Percentiles rank a stretch among this genome's conserved stretches.
These are phyloP conservation scores for Ptychadena robeensis DNA, from an alignment of 2,797 vertebrate genomes.

Conservation along the genomic window DNA sequence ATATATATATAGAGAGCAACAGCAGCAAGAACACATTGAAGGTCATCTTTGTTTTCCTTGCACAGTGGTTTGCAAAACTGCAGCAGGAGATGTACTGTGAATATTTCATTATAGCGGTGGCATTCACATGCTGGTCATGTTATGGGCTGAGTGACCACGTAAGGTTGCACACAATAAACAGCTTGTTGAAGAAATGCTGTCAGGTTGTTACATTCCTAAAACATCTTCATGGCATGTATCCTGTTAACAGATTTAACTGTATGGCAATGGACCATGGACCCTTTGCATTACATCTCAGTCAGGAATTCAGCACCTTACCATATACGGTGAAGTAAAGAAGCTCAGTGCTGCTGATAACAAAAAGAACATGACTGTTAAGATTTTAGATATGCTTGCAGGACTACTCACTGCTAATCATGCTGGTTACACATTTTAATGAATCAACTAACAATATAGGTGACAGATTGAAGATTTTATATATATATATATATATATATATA, in stretches of 20 bases:
- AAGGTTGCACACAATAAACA: slow-evolving; percentile 34
- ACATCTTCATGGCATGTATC: slow-evolving; percentile 45
- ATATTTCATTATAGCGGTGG: slow-evolving; percentile 13
- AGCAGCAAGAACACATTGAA: not conserved
- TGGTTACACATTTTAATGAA: slow-evolving; percentile 4
- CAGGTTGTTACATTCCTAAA: slow-evolving; percentile 50
- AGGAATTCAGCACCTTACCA: slow-evolving; percentile 44
- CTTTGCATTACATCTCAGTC: slow-evolving; percentile 37
- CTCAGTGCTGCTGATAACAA: slow-evolving; percentile 39
- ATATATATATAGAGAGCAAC: too few relatives aligned
- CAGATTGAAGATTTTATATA: not conserved
- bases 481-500: too few relatives aligned
- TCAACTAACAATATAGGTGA: slow-evolving; percentile 9
- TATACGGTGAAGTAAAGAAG: slow-evolving; percentile 46
- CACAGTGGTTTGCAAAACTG: not conserved
- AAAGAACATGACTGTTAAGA: not conserved
- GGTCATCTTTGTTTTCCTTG: slow-evolving; percentile 1
- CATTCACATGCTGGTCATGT: slow-evolving; percentile 35
- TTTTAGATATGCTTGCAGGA: not conserved
- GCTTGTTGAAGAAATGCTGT: slow-evolving; percentile 16
- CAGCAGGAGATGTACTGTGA: slow-evolving; percentile 5
- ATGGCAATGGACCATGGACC: slow-evolving; percentile 43
- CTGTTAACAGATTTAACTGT: slow-evolving; percentile 44
- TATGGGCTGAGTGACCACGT: slow-evolving; percentile 9
- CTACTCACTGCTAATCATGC: not conserved